These are phyloP conservation scores for Acromyrmex echinatior DNA, from an alignment of 1,140 invertebrate species.

Conservation along the genomic window DNA sequence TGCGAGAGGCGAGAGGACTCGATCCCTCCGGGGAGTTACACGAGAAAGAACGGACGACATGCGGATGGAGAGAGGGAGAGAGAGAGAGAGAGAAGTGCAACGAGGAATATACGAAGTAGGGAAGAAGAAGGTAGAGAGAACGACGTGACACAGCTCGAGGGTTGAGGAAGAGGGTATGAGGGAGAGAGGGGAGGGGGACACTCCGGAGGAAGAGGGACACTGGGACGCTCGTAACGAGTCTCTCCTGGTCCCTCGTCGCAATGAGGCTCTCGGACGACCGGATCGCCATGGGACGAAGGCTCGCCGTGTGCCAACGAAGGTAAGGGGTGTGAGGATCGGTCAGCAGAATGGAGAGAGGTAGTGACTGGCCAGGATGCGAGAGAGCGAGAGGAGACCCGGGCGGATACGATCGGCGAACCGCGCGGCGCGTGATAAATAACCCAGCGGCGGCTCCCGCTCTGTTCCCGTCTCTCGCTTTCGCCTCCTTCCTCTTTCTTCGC, in stretches of 20 bases:
- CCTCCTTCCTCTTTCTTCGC: conserved; percentile 21
- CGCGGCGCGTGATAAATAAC: conserved; percentile 84
- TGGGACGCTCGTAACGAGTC: conserved; percentile 78
- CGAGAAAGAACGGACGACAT: conserved; percentile 62
- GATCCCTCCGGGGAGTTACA: conserved; percentile 75
- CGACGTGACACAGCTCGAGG: conserved; percentile 41
- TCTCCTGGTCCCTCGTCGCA: conserved; percentile 71
- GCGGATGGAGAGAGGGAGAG: not conserved
- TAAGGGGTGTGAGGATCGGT: conserved; percentile 56
- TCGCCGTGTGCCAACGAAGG: conserved; percentile 46
- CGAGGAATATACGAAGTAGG: conserved; percentile 17
- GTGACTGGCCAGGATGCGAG: conserved; percentile 38
- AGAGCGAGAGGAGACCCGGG: conserved; percentile 42
- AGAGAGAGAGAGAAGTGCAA: not conserved
- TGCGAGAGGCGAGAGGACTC: conserved; percentile 62
- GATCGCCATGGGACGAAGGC: conserved; percentile 70
- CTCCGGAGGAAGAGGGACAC: conserved; percentile 64
- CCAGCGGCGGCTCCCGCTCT: conserved; percentile 72
- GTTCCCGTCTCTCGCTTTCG: conserved; percentile 63
- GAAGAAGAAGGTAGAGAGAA: conserved; percentile 45
- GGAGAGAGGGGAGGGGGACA: conserved; percentile 57
- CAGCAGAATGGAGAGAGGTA: conserved; percentile 27
- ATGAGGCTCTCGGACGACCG: conserved; percentile 70
- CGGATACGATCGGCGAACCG: conserved; percentile 80
- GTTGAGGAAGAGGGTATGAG: conserved; percentile 62